Evolutionary conservation across 1,140 invertebrate genomes (phyloP), one percentile per base, ranked within the genome.

Genomic region (Drosophila asahinai): DNA sequence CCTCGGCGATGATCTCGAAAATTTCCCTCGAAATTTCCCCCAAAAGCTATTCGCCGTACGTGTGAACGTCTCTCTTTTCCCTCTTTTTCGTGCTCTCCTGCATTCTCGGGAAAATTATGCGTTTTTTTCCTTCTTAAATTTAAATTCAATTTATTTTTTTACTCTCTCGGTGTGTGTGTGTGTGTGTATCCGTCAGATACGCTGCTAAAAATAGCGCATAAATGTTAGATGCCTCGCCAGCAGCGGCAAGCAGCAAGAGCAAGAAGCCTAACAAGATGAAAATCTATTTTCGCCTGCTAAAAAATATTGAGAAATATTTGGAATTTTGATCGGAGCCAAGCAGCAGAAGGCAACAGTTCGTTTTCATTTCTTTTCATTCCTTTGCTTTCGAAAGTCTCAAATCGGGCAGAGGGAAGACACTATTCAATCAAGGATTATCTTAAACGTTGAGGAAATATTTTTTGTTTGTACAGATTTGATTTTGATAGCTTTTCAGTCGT

Each of bases 241-340:
- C 66, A 66, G 67, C 61, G 45, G 57, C 40, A 63, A 65, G 49
- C 67, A 71, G 45, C 52, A 73, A 73, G 54, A 60, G 38, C 77
- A 67, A 58, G 71, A 72, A 58, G 80, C 60, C 80, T 77, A 83
- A 87, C 83, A 80, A 86, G 72, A 80, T 73, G 80, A 89, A 79
- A 83, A 73, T 89, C 83, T 86, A 86, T 86, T 86, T 86, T 80
- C 66, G 86, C 75, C 64, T 27, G 55, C 58, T 73, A 83, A 80
- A 67, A 81, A 87, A 81, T 87, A 87, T 87, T 87, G 77, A 86
- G 84, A 87, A 90, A 89, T 78, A 62, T 70, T 57, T 70, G 59
- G 64, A 77, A 65, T 77, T 72, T 73, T 73, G 54, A 73, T 73
- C 70, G 68, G 22, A 66, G 55, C 64, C 38, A n/a, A 52, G 27